These are phyloP conservation scores for Petrophora chlorosata DNA, from an alignment of 2,888 invertebrate genomes.

Conservation along the genomic window DNA sequence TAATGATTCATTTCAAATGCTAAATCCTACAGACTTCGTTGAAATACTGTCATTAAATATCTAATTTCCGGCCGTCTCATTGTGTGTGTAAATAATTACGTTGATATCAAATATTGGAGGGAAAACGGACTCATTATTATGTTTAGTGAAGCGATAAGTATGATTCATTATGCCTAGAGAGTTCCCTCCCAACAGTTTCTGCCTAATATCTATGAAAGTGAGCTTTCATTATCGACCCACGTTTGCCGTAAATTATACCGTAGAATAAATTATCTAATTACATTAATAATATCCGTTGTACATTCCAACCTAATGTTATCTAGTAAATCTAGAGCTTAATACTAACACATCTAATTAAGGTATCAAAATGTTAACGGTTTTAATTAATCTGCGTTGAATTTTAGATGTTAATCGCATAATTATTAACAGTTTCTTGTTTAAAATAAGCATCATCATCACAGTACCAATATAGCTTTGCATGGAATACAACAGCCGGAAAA, in stretches of 20 bases:
- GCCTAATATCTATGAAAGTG: neutral
- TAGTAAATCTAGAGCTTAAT: too few species aligned
- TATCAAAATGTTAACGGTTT: too few species aligned
- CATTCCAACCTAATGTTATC: too few species aligned
- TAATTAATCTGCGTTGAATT: too few species aligned
- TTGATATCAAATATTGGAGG: constrained; percentile 39
- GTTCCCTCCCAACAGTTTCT: neutral
- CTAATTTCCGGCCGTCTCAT: constrained; percentile 53
- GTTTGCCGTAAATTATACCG: neutral
- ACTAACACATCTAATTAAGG: too few species aligned
- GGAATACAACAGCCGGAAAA: constrained; percentile 22
- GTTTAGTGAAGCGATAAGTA: constrained; percentile 35
- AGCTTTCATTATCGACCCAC: neutral
- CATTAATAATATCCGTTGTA: too few species aligned
- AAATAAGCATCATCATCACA: neutral
- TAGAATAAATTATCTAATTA: too few species aligned
- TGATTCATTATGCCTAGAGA: constrained; percentile 24
- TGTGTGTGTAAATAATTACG: constrained; percentile 40
- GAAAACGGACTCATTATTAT: constrained; percentile 40
- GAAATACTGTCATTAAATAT: constrained; percentile 47
- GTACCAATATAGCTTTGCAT: neutral
- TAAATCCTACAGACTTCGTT: constrained; percentile 11
- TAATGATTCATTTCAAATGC: constrained; percentile 18
- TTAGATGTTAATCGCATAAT: too few species aligned
- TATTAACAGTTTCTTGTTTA: too few species aligned